Evolutionary conservation across 1,140 invertebrate genomes (phyloP), one percentile per base, ranked within the genome.

Genomic region (Nasonia longicornis): DNA sequence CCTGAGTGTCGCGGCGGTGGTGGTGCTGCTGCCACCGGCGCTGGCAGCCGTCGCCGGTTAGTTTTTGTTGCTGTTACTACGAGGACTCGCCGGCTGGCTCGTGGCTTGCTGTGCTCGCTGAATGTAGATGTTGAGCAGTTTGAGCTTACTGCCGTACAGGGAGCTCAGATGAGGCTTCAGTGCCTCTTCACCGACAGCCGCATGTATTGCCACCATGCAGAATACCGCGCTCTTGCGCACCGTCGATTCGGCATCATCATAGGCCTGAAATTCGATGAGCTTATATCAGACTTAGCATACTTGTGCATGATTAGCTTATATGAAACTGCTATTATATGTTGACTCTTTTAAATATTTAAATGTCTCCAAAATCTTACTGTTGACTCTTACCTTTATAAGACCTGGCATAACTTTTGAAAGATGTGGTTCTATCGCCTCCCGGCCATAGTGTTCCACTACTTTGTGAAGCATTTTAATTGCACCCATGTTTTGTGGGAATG

Each of bases 171-270:
- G 95, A 0, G 96, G 95, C 84, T 94, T 93, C 85, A 99, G 92
- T 31, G 93, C 91, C 26, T 95, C 95, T 85, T 98, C 96, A 2
- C 97, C 97, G 4, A 98, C 94, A 20, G 94, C 94, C 84, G 95
- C 93, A 84, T 98, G 96, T 79, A 98, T 94, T 45, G 96, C 96
- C 3, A 99, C 98, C 94, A 99, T 97, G 87, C 97, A 98, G 89
- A 99, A 98, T 1, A 98, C 97, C 11, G 97, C 95, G 81, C 96
- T 96, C 89, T 99, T 98, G 20, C 98, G 93, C 35, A 98, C 97
- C 78, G 96, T 94, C 82, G 96, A 97, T 88, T 98, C 96, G 26
- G 92, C 89, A 87, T 96, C 94, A 88, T 98, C 97, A 87, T 97
- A 98, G 7, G 96, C 95, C 93, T 97, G 87, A 85, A 89, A 83